phyloP scores from a whole-genome alignment of 2,888 invertebrate species.

The Synanthedon andrenaeformis region DNA sequence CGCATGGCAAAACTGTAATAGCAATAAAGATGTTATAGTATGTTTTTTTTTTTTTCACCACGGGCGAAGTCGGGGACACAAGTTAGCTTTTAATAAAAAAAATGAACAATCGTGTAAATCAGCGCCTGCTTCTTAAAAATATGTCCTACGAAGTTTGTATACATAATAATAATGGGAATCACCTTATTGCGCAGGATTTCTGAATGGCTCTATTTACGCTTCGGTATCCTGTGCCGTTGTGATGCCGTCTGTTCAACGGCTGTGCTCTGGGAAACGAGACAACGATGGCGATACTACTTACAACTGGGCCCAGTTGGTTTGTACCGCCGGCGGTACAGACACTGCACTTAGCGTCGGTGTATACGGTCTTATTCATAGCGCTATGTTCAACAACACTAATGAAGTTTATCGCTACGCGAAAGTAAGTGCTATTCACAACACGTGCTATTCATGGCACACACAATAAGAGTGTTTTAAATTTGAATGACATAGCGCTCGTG shows the following conservation, averaged over 20 bases:
- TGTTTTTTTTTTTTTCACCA: too few relatives aligned
- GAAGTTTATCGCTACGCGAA: slow-evolving; percentile 40
- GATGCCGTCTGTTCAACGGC: slow-evolving; percentile 39
- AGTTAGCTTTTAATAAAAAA: too few relatives aligned
- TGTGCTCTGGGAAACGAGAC: slow-evolving; percentile 21
- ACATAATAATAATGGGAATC: too few relatives aligned
- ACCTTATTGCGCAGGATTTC: slow-evolving; percentile 30
- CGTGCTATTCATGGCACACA: not conserved
- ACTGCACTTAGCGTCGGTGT: slow-evolving; percentile 55
- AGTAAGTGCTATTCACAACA: slow-evolving; percentile 20
- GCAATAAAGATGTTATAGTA: too few relatives aligned
- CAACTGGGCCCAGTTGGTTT: slow-evolving; percentile 50
- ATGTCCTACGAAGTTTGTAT: not conserved
- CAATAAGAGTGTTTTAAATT: not conserved
- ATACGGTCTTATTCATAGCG: slow-evolving; percentile 46
- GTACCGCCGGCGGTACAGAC: slow-evolving; percentile 50
- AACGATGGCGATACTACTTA: slow-evolving; percentile 9
- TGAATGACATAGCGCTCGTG: not conserved
- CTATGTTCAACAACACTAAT: slow-evolving; percentile 34
- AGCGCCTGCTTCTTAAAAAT: too few relatives aligned
- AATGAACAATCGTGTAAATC: too few relatives aligned
- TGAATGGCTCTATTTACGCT: slow-evolving; percentile 47
- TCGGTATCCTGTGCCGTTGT: slow-evolving; percentile 53
- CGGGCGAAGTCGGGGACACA: too few relatives aligned
- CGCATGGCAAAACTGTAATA: too few relatives aligned